Percentiles rank a stretch among this genome's conserved stretches.
phyloP scores from a whole-genome alignment of 2,113 vertebrate genomes.

The Vulpes vulpes region DNA sequence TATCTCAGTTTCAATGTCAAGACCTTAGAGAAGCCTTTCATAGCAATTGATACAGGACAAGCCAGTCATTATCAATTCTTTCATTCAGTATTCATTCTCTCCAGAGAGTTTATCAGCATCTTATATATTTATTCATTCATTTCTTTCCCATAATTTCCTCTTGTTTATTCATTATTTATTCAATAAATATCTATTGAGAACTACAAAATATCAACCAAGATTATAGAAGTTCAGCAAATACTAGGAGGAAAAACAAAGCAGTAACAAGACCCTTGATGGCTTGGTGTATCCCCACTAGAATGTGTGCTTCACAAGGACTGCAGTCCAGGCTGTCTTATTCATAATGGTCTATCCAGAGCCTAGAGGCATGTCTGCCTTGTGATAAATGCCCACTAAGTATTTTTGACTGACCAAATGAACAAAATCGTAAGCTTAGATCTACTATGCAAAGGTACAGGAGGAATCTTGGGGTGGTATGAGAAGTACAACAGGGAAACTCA shows the following conservation, averaged over 20 bases:
- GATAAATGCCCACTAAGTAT: background rate
- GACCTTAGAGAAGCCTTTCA: background rate
- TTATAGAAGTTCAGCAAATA: background rate
- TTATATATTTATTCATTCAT: background rate
- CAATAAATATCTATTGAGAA: background rate
- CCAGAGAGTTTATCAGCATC: background rate
- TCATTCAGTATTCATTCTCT: background rate
- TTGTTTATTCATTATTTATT: background rate
- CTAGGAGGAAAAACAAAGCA: background rate
- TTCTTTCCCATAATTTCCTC: background rate
- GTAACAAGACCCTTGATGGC: background rate
- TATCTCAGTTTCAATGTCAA: background rate
- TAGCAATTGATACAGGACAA: background rate
- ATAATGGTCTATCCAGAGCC: background rate
- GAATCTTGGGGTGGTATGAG: background rate
- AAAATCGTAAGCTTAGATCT: background rate
- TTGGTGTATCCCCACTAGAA: background rate
- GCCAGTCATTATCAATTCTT: background rate
- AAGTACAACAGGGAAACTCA: background rate
- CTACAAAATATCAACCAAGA: background rate
- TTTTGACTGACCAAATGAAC: background rate
- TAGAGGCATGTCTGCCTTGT: background rate
- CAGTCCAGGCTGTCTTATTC: background rate
- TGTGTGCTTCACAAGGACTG: background rate
- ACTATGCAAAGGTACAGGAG: background rate